Percentiles rank a stretch among this genome's conserved stretches.
phyloP scores from a whole-genome alignment of 2,888 invertebrate species.

The Eristalis pertinax region DNA sequence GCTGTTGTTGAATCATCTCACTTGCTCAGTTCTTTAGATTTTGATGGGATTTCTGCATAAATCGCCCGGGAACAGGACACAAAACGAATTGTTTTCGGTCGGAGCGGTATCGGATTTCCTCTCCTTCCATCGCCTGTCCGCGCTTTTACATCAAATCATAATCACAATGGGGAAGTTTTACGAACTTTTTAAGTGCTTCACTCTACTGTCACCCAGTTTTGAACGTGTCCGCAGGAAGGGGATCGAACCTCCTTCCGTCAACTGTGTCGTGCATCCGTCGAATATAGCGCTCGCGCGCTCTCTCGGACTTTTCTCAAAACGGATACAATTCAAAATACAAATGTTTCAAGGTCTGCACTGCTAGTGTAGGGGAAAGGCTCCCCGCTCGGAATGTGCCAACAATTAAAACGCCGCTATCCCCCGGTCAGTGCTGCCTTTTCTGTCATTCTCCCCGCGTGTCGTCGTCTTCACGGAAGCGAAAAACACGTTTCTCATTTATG shows the following conservation, averaged over 20 bases:
- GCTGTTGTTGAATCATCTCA: constrained; percentile 45
- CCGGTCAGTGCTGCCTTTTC: constrained; percentile 12
- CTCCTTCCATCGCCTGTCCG: constrained; percentile 38
- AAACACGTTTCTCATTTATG: constrained; percentile 59
- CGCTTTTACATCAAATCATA: constrained; percentile 57
- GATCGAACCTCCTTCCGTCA: constrained; percentile 2
- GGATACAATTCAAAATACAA: constrained; percentile 27
- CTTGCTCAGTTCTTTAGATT: constrained; percentile 59
- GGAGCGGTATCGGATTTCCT: constrained; percentile 50
- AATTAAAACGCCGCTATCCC: constrained; percentile 56
- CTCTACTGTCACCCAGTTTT: constrained; percentile 49
- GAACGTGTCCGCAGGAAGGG: constrained; percentile 7
- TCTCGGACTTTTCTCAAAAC: constrained; percentile 13
- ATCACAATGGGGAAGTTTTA: constrained; percentile 65
- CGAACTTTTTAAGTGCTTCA: constrained; percentile 70
- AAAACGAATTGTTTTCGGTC: constrained; percentile 53
- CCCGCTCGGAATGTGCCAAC: constrained; percentile 32
- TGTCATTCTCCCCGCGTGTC: constrained; percentile 3
- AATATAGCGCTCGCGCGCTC: not conserved
- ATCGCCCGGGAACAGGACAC: constrained; percentile 52
- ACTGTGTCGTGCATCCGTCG: constrained; percentile 32
- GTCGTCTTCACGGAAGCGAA: constrained; percentile 2
- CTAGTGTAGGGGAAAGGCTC: constrained; percentile 1
- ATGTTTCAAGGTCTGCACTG: constrained; percentile 22
- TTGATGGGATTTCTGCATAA: constrained; percentile 69